A percentile compares a stretch with the other conserved stretches of the same genome.
Evolutionary conservation across 1,140 invertebrate genomes (phyloP).

Genomic region (Meloidogyne exigua): DNA sequence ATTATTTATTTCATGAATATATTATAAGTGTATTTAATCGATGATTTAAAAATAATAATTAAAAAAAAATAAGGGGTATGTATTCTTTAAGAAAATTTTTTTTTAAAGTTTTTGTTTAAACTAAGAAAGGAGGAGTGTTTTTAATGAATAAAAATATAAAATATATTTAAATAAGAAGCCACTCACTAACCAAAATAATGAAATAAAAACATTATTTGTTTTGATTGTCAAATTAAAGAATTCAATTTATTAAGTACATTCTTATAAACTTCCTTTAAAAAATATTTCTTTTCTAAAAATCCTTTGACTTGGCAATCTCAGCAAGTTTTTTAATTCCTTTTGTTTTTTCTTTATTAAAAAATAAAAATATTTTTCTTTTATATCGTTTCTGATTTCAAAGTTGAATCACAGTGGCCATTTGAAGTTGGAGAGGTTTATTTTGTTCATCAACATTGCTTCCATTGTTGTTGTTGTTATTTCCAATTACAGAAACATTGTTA

Average conservation of each 20-base stretch:
- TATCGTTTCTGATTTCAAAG: not conserved
- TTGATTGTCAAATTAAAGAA: not conserved
- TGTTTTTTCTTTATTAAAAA: too few relatives aligned
- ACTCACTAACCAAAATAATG: not conserved
- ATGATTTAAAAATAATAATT: not conserved
- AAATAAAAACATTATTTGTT: not conserved
- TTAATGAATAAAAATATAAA: not conserved
- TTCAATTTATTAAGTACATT: too few relatives aligned
- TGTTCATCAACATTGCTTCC: not conserved
- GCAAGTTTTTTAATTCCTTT: too few relatives aligned
- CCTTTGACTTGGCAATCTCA: not conserved
- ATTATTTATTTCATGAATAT: too few relatives aligned
- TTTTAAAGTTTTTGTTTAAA: not conserved
- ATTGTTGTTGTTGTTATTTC: not conserved
- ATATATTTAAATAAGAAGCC: not conserved
- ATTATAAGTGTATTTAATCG: not conserved
- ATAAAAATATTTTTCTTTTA: not conserved
- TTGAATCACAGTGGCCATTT: not conserved
- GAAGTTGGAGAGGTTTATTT: conserved; percentile 1
- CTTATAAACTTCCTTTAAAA: too few relatives aligned
- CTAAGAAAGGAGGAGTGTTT: not conserved
- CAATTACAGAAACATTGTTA: not conserved
- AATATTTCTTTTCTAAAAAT: too few relatives aligned
- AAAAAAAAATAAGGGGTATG: not conserved
- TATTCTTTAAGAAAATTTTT: conserved; percentile 2